Evolutionary conservation across 2,888 invertebrate genomes (phyloP), one percentile per base, ranked within the genome.

Genomic region (Prosopocoilus inquinatus): DNA sequence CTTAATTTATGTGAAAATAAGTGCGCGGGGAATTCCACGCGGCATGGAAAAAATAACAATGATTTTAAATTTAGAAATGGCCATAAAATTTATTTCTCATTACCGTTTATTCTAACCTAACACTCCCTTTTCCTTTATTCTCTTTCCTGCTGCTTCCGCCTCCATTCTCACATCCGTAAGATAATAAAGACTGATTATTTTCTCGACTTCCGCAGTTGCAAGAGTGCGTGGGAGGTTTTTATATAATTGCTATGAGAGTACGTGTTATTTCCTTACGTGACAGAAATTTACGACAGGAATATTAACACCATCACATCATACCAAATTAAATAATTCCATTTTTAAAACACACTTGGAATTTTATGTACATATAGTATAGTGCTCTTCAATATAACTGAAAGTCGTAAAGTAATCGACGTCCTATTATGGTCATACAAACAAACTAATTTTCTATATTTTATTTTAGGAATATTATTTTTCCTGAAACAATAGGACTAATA

Each of bases 171-270:
- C 57, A 53, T 60, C 61, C 60, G 59, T 54, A 52, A 57, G 54
- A 61, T 61, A 57, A 59, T 61, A 61, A 64, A 62, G 58, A 59
- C 55, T 61, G 60, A 60, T 60, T 60, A 60, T 60, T 60, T 60
- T 55, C 45, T 55, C 46, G 46, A 50, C 50, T 55, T 55, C 50
- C 55, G 44, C 38, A 46, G 36, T 50, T 44, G 38, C 50, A 46
- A 50, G n/a, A n/a, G 45, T 49, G 45, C 55, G 50, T 50, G 55
- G 55, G 50, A 36, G 49, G 39, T 43, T 55, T 38, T 53, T 47
- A 46, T 39, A 43, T 43, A 35, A 47, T 47, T 47, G 36, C 20
- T 28, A 28, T 28, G 20, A 28, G 20, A 28, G 20, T 28, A 28
- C 20, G 20, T 28, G 20, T 28, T 28, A 28, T 28, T 28, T 28